Evolutionary conservation across 2,113 vertebrate species (phyloP), one percentile per base, ranked within the genome.

Genomic region (Pleuronectes platessa): DNA sequence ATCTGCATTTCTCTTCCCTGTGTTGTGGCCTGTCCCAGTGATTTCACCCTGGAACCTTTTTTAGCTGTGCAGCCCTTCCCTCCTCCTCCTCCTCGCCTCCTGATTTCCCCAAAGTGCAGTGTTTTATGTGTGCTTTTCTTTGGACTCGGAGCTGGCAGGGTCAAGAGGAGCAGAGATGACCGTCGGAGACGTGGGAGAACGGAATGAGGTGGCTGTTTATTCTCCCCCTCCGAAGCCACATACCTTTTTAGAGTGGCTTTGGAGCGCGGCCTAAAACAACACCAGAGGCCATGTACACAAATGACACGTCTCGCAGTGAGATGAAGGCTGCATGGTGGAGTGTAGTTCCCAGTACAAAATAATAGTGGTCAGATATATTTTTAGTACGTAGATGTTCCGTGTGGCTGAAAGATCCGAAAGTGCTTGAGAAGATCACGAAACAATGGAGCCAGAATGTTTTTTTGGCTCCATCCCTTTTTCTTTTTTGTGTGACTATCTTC

Each of bases 161-260:
- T 88, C 85, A 72, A 82, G 88, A 76, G 81, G 83, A 91, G 88
- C 85, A 83, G 70, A 89, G 91, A 77, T 59, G 75, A 81, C 21
- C 66, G 71, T 76, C 75, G 56, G 71, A 85, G 85, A 90, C 82
- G 88, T 90, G 89, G 88, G 90, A 93, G 89, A 92, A 81, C 72
- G 86, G 88, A 88, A 90, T 79, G 85, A 90, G 90, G 89, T 88
- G 90, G 85, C 88, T 93, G 91, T 92, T 92, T 92, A 90, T 92
- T 92, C 89, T 90, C 78, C 60, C n/a, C 81, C 56, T 78, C 83
- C 65, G 75, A 88, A 85, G 86, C 85, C 84, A 76, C 92, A 90
- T 93, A 93, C 91, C 92, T 92, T 93, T 84, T 86, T 83, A 80
- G 88, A 90, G 90, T 93, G 90, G 86, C 85, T 90, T 85, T 93